A percentile compares a stretch with the other conserved stretches of the same genome.
phyloP scores from a whole-genome alignment of 2,113 vertebrate species.

The cattle (Bos taurus) region DNA sequence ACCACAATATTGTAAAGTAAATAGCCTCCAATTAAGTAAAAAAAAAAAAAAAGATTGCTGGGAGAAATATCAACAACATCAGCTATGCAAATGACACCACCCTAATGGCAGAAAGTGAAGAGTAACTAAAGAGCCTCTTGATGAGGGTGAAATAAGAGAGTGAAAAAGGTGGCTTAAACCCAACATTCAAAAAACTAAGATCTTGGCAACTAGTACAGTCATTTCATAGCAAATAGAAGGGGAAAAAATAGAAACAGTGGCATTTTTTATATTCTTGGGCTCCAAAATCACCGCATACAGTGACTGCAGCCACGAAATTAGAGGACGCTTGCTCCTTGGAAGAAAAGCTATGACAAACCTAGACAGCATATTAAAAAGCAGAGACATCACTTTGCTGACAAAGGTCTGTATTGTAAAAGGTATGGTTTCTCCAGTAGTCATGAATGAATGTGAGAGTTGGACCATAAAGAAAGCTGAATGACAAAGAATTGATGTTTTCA shows the following conservation, averaged over 20 bases:
- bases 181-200: not conserved
- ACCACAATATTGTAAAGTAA: not conserved
- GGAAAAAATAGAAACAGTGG: not conserved
- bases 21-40: not conserved
- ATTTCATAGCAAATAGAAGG: not conserved
- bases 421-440: not conserved
- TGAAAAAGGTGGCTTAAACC: not conserved
- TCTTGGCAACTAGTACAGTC: not conserved
- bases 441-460: not conserved
- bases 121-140: not conserved
- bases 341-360: not conserved
- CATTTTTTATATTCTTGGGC: not conserved
- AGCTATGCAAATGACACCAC: not conserved
- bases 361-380: not conserved
- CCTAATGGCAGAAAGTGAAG: not conserved
- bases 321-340: not conserved
- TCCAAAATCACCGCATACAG: not conserved
- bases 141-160: not conserved
- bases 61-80: not conserved
- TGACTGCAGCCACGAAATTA: not conserved
- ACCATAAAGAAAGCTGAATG: not conserved
- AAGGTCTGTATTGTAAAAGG: not conserved
- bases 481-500: not conserved
- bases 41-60: not conserved
- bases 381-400: not conserved